Percentiles rank a stretch among this genome's conserved stretches.
Conservation (phyloP, 2,888 invertebrate species). For the Mylabris sibirica region DNA sequence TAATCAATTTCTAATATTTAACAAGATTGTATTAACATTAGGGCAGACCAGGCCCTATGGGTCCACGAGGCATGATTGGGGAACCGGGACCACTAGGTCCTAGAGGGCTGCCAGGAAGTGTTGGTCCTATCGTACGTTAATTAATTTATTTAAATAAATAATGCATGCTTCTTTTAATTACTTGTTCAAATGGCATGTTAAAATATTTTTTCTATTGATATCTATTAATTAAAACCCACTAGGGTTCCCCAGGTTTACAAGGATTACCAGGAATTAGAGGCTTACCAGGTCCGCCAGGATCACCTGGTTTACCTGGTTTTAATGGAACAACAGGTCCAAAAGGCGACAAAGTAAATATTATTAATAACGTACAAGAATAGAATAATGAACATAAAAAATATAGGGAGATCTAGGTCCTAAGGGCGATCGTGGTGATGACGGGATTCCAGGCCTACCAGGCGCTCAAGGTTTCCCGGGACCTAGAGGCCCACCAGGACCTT, state of each 20-base stretch:
- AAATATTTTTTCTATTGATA: too few relatives aligned
- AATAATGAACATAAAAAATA: conserved; percentile 52
- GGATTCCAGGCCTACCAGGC: conserved; percentile 48
- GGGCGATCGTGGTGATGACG: conserved; percentile 56
- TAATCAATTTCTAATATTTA: conserved; percentile 17
- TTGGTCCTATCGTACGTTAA: conserved; percentile 55
- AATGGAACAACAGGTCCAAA: conserved; percentile 61
- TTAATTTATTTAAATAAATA: conserved; percentile 20
- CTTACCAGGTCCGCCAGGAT: conserved; percentile 60
- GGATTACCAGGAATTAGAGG: conserved; percentile 61
- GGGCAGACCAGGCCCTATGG: conserved; percentile 63
- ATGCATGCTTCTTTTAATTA: too few relatives aligned
- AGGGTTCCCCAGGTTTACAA: conserved; percentile 58
- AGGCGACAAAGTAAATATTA: conserved; percentile 48
- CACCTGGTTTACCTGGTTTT: conserved; percentile 58
- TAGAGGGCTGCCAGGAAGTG: conserved; percentile 60
- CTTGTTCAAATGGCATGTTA: too few relatives aligned
- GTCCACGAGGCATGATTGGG: conserved; percentile 59
- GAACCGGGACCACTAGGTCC: conserved; percentile 60
- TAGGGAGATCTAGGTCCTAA: conserved; percentile 57
- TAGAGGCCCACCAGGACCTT: conserved; percentile 38
- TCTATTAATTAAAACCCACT: conserved; percentile 22
- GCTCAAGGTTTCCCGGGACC: conserved; percentile 42
- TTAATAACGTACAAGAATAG: not conserved
- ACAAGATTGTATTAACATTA: conserved; percentile 36